These are phyloP conservation scores for Dryoscopus gambensis DNA, from an alignment of 2,113 vertebrate genomes.

Conservation along the genomic window DNA sequence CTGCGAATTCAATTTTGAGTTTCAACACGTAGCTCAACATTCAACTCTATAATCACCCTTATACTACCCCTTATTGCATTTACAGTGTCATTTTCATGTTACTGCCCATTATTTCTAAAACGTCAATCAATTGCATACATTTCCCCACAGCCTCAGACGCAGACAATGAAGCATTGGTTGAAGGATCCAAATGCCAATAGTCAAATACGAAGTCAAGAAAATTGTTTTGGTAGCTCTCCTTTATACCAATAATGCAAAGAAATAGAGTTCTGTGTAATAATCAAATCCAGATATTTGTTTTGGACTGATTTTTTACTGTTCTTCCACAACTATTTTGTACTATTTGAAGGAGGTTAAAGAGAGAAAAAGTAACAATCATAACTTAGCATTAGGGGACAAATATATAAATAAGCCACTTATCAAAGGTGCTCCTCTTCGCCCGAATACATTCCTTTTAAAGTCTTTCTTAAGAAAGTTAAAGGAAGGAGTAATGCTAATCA, in stretches of 20 bases:
- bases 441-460: background rate
- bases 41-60: background rate
- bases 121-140: background rate
- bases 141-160: background rate
- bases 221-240: background rate
- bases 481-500: background rate
- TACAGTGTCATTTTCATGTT: background rate
- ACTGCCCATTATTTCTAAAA: background rate
- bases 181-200: background rate
- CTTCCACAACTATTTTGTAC: background rate
- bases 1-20: background rate
- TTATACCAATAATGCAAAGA: background rate
- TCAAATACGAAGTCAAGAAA: background rate
- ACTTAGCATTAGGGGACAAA: background rate
- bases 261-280: background rate
- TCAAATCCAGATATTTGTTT: background rate
- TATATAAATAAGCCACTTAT: background rate
- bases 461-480: background rate
- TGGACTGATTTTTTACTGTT: background rate
- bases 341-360: background rate
- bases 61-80: background rate
- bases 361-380: background rate
- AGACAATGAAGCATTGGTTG: background rate
- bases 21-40: background rate
- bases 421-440: background rate